Percentiles rank a stretch among this genome's conserved stretches.
Evolutionary conservation across 2,113 vertebrate genomes (phyloP).

Genomic region (Psittacula cyanocephala): DNA sequence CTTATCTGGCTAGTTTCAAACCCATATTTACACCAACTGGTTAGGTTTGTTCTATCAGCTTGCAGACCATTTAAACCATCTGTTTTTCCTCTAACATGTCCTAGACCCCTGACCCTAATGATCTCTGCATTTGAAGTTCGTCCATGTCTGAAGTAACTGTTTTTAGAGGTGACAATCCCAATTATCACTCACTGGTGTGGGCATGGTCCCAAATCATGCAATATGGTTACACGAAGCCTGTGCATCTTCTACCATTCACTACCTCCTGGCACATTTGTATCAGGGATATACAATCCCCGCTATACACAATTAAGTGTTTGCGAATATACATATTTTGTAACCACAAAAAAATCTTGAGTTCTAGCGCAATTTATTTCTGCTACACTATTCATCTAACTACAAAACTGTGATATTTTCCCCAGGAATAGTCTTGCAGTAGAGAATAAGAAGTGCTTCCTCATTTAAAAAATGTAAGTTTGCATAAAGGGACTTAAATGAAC

Average conservation of each 20-base stretch:
- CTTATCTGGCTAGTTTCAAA: slow-evolving; percentile 62
- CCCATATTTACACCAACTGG: slow-evolving; percentile 11
- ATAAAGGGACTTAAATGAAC: neutral
- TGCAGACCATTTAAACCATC: slow-evolving; percentile 36
- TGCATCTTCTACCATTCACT: neutral
- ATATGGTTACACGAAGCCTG: neutral
- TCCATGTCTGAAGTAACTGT: slow-evolving; percentile 23
- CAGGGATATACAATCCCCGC: neutral
- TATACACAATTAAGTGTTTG: neutral
- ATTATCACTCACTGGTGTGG: neutral
- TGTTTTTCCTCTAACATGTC: slow-evolving; percentile 41
- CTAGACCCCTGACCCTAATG: slow-evolving; percentile 17
- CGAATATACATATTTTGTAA: neutral
- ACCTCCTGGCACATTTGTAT: neutral
- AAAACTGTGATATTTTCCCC: neutral
- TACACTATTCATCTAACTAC: neutral
- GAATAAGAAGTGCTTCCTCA: neutral
- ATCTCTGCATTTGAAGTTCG: neutral
- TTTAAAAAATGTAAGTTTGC: slow-evolving; percentile 10
- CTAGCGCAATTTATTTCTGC: neutral
- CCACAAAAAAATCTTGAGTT: neutral
- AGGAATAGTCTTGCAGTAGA: neutral
- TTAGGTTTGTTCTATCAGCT: slow-evolving; percentile 35
- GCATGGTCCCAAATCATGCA: neutral
- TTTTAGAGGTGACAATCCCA: slow-evolving; percentile 52